Percentiles rank a stretch among this genome's conserved stretches.
These are phyloP conservation scores for Poeciliopsis gracilis DNA, from an alignment of 2,797 vertebrate genomes.

Conservation along the genomic window DNA sequence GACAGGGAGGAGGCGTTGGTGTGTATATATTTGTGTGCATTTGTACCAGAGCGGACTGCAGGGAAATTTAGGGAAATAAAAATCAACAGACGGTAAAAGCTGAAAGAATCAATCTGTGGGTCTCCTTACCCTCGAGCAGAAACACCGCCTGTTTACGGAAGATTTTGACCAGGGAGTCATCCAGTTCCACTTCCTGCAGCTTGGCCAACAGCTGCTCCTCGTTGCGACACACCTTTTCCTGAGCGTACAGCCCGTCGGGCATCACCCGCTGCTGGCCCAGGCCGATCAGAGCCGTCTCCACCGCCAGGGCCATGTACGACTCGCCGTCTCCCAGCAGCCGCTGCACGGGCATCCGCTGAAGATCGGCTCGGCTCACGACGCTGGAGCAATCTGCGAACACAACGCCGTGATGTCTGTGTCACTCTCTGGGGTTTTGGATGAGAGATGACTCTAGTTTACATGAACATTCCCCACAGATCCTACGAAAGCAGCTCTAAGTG, in stretches of 20 bases:
- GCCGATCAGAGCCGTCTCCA: slow-evolving; percentile 95
- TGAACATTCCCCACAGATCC: slow-evolving; percentile 8
- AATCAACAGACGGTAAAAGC: neutral
- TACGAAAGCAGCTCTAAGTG: slow-evolving; percentile 49
- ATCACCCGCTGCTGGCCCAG: slow-evolving; percentile 96
- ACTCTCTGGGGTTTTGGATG: slow-evolving; percentile 27
- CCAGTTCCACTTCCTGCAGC: slow-evolving; percentile 96
- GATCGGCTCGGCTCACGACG: slow-evolving; percentile 89
- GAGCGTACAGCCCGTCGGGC: slow-evolving; percentile 97
- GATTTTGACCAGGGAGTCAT: slow-evolving; percentile 96
- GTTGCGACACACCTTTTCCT: slow-evolving; percentile 97
- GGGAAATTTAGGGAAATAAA: slow-evolving; percentile 28
- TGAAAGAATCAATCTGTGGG: neutral
- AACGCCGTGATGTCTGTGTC: slow-evolving; percentile 5
- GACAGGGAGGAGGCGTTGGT: slow-evolving; percentile 31
- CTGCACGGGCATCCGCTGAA: slow-evolving; percentile 90
- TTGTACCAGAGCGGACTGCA: slow-evolving; percentile 13
- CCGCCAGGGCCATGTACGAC: slow-evolving; percentile 91
- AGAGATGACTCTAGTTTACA: slow-evolving; percentile 33
- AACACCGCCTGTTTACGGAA: slow-evolving; percentile 99
- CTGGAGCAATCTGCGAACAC: slow-evolving; percentile 84
- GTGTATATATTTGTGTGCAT: slow-evolving; percentile 20
- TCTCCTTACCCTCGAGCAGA: slow-evolving; percentile 91
- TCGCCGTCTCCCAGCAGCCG: slow-evolving; percentile 94
- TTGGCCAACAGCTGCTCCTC: slow-evolving; percentile 98